Conservation (phyloP, 2,888 invertebrate genomes). For the Sesia bembeciformis region DNA sequence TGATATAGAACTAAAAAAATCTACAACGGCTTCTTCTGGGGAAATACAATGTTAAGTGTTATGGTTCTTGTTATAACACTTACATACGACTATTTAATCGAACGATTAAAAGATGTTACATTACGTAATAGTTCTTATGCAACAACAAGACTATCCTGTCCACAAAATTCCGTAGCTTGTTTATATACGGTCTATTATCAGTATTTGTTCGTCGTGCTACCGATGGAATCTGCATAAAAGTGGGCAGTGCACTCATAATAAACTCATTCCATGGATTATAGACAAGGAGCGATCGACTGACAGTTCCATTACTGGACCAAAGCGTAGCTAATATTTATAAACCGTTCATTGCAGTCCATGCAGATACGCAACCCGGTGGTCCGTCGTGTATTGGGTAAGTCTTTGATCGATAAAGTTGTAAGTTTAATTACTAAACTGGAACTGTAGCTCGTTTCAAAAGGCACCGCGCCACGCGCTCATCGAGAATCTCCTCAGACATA, state of each 20-base stretch:
- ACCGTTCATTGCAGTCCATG: slow-evolving; percentile 28
- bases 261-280: slow-evolving; percentile 61
- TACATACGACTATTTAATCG: too few relatives aligned
- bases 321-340: slow-evolving; percentile 51
- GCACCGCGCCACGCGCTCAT: slow-evolving; percentile 50
- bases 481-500: slow-evolving; percentile 20
- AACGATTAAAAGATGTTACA: too few relatives aligned
- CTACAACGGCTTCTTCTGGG: too few relatives aligned
- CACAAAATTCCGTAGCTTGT: slow-evolving; percentile 17
- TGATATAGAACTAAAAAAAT: too few relatives aligned
- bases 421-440: slow-evolving; percentile 69
- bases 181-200: slow-evolving; percentile 31
- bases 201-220: slow-evolving; percentile 23
- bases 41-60: too few relatives aligned
- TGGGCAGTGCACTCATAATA: slow-evolving; percentile 46
- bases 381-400: slow-evolving; percentile 44
- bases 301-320: slow-evolving; percentile 57
- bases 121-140: background rate
- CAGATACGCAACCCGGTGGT: slow-evolving; percentile 59
- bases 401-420: slow-evolving; percentile 69
- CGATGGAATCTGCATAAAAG: slow-evolving; percentile 34
- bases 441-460: slow-evolving; percentile 42
- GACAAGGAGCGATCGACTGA: slow-evolving; percentile 48
- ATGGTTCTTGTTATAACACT: too few relatives aligned
- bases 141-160: background rate